Evolutionary conservation across 2,113 vertebrate genomes (phyloP).

Genomic region (Pachypanchax playfairii): DNA sequence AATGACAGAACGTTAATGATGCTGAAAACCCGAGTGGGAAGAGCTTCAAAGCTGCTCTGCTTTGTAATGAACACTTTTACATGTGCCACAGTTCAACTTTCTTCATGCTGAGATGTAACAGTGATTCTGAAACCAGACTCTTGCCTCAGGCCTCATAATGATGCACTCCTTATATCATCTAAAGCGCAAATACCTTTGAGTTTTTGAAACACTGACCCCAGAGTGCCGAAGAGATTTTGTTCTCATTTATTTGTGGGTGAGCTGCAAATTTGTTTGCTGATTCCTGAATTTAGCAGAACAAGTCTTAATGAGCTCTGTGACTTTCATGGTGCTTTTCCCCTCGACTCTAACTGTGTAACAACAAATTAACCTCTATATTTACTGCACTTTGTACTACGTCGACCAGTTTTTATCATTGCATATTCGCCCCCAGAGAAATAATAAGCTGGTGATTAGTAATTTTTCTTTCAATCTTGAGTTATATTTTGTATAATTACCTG

Average conservation of each 20-base stretch:
- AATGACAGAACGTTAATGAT: slow-evolving; percentile 1
- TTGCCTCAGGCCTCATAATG: background rate
- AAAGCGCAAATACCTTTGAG: slow-evolving; percentile 3
- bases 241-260: slow-evolving; percentile 27
- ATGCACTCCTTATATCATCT: background rate
- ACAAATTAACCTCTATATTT: slow-evolving; percentile 2
- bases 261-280: slow-evolving; percentile 41
- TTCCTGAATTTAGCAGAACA: slow-evolving; percentile 22
- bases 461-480: too few relatives aligned
- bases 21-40: slow-evolving; percentile 7
- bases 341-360: slow-evolving; percentile 26
- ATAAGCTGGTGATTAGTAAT: too few relatives aligned
- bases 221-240: background rate
- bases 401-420: background rate
- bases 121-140: background rate
- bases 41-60: background rate
- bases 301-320: slow-evolving; percentile 40
- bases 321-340: slow-evolving; percentile 3
- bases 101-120: background rate
- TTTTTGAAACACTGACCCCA: background rate
- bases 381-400: background rate
- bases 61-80: background rate
- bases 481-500: too few relatives aligned
- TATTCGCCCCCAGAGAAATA: too few relatives aligned
- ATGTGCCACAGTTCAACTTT: background rate